Evolutionary conservation across 2,113 vertebrate species (phyloP).

Genomic region (Spheniscus mendiculus): DNA sequence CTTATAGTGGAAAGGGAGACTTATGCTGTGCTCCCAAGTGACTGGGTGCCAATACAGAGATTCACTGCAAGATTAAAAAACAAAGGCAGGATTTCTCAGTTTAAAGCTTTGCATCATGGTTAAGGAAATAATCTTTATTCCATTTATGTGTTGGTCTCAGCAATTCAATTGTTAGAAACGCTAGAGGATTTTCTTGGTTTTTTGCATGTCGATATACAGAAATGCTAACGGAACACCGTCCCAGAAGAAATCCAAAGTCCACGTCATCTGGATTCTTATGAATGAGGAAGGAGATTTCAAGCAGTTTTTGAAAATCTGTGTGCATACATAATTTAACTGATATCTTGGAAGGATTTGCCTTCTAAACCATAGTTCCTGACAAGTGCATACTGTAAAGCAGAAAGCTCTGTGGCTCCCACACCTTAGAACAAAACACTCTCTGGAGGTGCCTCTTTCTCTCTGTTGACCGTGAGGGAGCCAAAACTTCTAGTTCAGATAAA

Average conservation of each 20-base stretch:
- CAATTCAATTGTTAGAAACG: background rate
- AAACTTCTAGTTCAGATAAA: background rate
- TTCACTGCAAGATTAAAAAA: background rate
- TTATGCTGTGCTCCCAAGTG: background rate
- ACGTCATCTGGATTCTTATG: background rate
- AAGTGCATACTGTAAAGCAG: background rate
- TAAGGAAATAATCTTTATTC: background rate
- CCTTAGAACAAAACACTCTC: background rate
- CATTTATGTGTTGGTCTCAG: background rate
- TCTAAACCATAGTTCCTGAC: background rate
- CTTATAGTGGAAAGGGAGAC: background rate
- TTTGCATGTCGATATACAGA: background rate
- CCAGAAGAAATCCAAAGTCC: background rate
- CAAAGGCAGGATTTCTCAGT: background rate
- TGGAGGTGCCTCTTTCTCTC: background rate
- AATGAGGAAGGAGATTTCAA: background rate
- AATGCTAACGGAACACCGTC: background rate
- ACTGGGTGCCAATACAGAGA: background rate
- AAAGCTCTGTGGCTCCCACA: background rate
- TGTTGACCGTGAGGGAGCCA: background rate
- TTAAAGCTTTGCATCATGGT: background rate
- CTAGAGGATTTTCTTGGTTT: background rate
- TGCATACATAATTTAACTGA: background rate
- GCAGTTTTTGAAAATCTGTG: background rate
- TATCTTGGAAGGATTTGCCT: background rate